Evolutionary conservation across 2,113 vertebrate genomes (phyloP), one percentile per base, ranked within the genome.

Genomic region (Hypocryptadius cinnamomeus): DNA sequence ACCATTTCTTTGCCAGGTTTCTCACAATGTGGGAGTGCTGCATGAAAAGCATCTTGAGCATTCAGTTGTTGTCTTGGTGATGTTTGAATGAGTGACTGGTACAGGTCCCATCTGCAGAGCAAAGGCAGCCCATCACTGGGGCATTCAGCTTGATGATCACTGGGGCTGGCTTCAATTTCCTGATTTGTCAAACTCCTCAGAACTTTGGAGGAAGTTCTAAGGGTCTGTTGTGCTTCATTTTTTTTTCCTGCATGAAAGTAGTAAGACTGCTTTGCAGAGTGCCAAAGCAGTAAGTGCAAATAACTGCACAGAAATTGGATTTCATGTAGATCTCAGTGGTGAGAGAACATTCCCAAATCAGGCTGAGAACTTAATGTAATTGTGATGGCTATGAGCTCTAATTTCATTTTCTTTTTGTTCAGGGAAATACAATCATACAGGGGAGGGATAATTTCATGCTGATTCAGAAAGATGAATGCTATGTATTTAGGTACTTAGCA

Each of bases 401-500:
- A 87, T 65, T 96, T 91, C 4, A 57, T 95, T 92, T 79, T 85
- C 53, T 79, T 89, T 15, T 92, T 76, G 10, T 82, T 87, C 22
- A 4, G 48, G n/a, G 69, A 51, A 88, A 68, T 78, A 48, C 18
- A 51, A 0, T 74, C 8, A 1, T 47, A 64, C 1, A 4, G 40
- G 44, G 18, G 69, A 82, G 81, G 39, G 59, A 61, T 85, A 53
- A 82, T 85, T 93, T 68, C 37, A 42, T 76, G 51, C 27, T 60
- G 89, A 87, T 94, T 85, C 70, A 9, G 56, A 44, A 61, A 69
- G 87, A 45, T 89, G 19, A 53, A 30, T 84, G 71, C 35, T 73
- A 2, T 6, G 3, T 74, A 51, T 78, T 89, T 89, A 74, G 60
- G 15, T 74, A n/a, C 56, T 93, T 80, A 63, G 33, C 25, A 12